A percentile compares a stretch with the other conserved stretches of the same genome.
Conservation (phyloP, 2,113 vertebrate genomes). For the Siniperca chuatsi region DNA sequence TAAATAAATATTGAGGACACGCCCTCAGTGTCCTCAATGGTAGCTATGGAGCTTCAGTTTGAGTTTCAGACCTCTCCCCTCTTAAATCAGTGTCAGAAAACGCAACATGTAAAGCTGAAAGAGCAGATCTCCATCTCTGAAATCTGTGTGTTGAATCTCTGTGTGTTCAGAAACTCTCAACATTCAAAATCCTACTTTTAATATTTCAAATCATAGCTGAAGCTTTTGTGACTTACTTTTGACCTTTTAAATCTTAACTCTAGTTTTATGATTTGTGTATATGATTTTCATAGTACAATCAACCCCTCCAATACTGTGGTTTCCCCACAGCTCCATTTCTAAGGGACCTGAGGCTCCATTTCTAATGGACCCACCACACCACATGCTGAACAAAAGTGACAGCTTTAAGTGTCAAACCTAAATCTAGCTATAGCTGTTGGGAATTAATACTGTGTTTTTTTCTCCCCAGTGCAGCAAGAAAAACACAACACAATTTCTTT, state of each 20-base stretch:
- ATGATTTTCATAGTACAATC: not conserved
- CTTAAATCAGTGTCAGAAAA: not conserved
- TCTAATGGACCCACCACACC: not conserved
- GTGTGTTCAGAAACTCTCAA: not conserved
- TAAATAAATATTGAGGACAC: not conserved
- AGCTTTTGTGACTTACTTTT: not conserved
- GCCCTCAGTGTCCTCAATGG: not conserved
- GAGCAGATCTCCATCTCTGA: not conserved
- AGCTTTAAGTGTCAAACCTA: slow-evolving; percentile 22
- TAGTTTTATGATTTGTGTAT: not conserved
- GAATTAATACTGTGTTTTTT: slow-evolving; percentile 6
- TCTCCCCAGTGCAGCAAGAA: not conserved
- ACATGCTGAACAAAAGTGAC: slow-evolving; percentile 22
- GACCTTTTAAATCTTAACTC: not conserved
- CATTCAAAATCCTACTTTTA: not conserved
- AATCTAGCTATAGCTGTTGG: not conserved
- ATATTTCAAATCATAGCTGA: not conserved
- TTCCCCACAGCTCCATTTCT: not conserved
- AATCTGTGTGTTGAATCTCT: not conserved
- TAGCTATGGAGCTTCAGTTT: not conserved
- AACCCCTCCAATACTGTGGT: not conserved
- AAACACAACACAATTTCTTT: slow-evolving; percentile 20
- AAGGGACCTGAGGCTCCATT: not conserved
- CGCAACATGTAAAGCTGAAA: not conserved
- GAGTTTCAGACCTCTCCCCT: not conserved